A percentile compares a stretch with the other conserved stretches of the same genome.
These are phyloP conservation scores for Amiota mariae DNA, from an alignment of 2,888 invertebrate species.

Conservation along the genomic window DNA sequence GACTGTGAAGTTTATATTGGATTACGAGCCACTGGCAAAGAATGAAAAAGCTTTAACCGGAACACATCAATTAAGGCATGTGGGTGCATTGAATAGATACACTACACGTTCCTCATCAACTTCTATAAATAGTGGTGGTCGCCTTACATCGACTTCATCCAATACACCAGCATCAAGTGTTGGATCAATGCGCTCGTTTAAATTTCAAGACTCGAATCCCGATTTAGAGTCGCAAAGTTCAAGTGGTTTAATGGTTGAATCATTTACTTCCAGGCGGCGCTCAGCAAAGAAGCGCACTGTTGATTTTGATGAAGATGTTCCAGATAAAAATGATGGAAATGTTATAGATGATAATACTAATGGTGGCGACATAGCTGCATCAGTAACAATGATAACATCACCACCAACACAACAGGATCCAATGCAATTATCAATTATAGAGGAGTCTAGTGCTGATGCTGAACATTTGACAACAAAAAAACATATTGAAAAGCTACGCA, in stretches of 20 bases:
- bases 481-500: conserved; percentile 76
- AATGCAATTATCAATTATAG: conserved; percentile 55
- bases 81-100: conserved; percentile 50
- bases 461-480: conserved; percentile 77
- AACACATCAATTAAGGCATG: conserved; percentile 64
- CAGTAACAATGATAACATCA: conserved; percentile 13
- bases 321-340: conserved; percentile 26
- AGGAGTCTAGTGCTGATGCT: conserved; percentile 36
- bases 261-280: conserved; percentile 55
- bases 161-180: conserved; percentile 70
- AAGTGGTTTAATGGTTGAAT: not conserved
- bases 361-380: not conserved
- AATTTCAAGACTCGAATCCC: conserved; percentile 44
- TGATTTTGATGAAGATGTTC: conserved; percentile 58
- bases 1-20: conserved; percentile 76
- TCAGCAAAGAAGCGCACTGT: conserved; percentile 74
- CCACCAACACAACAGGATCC: conserved; percentile 33
- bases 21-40: conserved; percentile 75
- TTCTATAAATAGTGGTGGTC: conserved; percentile 50
- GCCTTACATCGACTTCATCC: conserved; percentile 37
- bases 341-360: not conserved
- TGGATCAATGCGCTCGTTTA: conserved; percentile 62
- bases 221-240: conserved; percentile 41
- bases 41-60: conserved; percentile 75
- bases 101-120: conserved; percentile 40